Evolutionary conservation across 1,140 invertebrate genomes (phyloP).

Genomic region (Eueides isabella): DNA sequence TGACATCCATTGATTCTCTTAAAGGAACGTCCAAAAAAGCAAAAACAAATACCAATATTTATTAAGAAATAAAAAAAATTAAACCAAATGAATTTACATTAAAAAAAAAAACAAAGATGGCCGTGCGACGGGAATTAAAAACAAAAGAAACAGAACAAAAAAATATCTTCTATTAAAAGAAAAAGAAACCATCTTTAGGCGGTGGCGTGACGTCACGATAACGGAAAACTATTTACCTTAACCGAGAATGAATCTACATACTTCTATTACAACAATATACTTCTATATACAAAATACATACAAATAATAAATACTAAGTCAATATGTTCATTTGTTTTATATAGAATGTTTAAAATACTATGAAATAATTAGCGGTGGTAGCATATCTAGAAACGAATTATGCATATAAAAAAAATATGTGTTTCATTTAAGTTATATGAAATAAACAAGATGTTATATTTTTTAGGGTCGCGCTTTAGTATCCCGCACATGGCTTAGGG

Average conservation of each 20-base stretch:
- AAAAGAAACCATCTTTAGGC: constrained; percentile 47
- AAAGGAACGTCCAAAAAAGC: too few species aligned
- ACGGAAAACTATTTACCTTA: constrained; percentile 49
- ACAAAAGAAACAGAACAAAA: constrained; percentile 18
- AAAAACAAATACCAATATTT: too few species aligned
- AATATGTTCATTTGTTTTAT: neutral
- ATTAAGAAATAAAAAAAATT: too few species aligned
- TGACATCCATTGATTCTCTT: too few species aligned
- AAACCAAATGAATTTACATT: neutral
- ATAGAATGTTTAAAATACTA: neutral
- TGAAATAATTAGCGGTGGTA: too few species aligned
- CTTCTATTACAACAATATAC: neutral
- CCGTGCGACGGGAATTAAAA: constrained; percentile 7
- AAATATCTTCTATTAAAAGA: constrained; percentile 4
- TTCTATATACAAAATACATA: neutral
- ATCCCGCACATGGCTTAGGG: too few species aligned
- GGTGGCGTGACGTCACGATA: constrained; percentile 60
- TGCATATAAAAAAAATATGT: too few species aligned
- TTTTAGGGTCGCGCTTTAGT: too few species aligned
- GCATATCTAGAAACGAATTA: too few species aligned
- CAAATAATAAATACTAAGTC: neutral
- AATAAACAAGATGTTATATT: too few species aligned
- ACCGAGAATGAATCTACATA: constrained; percentile 7
- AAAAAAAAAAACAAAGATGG: neutral
- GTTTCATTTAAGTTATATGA: too few species aligned